Evolutionary conservation across 2,797 vertebrate genomes (phyloP).

Genomic region (Enteromius argenteus): DNA sequence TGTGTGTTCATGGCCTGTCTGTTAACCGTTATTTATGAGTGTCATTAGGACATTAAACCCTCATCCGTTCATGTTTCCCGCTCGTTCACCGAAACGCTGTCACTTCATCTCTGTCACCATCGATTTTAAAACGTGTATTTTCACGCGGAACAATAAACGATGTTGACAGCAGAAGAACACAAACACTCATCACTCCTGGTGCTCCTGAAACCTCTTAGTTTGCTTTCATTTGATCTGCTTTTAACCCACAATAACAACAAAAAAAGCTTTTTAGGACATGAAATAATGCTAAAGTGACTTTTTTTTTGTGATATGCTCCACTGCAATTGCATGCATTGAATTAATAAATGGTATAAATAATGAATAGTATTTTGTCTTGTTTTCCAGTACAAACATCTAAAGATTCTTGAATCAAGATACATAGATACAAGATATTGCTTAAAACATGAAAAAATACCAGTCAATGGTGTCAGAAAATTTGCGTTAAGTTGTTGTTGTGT

Average conservation of each 20-base stretch:
- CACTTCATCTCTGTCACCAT: slow-evolving; percentile 27
- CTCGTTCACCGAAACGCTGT: slow-evolving; percentile 36
- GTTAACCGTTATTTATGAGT: slow-evolving; percentile 85
- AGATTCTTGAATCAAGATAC: background rate
- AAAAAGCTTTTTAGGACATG: background rate
- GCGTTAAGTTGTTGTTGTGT: no score
- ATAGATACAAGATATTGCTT: no score
- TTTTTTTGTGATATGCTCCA: background rate
- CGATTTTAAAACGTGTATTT: background rate
- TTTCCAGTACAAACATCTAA: background rate
- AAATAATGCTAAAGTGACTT: background rate
- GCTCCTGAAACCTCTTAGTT: background rate
- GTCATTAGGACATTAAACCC: slow-evolving; percentile 82
- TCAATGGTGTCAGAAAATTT: no score
- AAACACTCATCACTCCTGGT: slow-evolving; percentile 11
- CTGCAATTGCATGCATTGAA: background rate
- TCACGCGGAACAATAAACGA: background rate
- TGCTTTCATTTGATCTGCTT: background rate
- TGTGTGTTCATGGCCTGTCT: slow-evolving; percentile 70
- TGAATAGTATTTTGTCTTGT: background rate
- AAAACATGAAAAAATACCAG: no score
- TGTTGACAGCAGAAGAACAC: background rate
- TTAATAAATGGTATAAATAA: background rate
- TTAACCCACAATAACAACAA: background rate
- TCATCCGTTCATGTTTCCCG: slow-evolving; percentile 77